Conservation (phyloP, 2,113 vertebrate genomes). For the Amphiprion percula region DNA sequence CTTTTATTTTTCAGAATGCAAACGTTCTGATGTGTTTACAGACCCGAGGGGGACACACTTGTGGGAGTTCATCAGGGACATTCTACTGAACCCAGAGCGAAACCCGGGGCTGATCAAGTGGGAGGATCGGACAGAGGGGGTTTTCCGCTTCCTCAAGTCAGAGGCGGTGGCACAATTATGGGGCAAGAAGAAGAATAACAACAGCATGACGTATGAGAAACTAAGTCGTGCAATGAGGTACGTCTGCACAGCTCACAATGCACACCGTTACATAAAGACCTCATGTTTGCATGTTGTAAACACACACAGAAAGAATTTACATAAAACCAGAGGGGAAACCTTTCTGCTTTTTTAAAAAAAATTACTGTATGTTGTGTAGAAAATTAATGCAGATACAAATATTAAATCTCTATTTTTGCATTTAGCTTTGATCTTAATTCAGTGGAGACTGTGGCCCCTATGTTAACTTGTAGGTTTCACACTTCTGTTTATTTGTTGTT, state of each 20-base stretch:
- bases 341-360: too few relatives aligned
- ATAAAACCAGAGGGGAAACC: too few relatives aligned
- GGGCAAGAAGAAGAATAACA: conserved; percentile 99
- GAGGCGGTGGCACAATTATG: conserved; percentile 98
- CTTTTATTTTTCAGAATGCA: not conserved
- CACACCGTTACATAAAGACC: not conserved
- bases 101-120: conserved; percentile 97
- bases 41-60: conserved; percentile 95
- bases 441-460: too few relatives aligned
- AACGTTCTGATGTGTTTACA: conserved; percentile 52
- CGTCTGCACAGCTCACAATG: not conserved
- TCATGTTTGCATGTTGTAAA: conserved; percentile 2
- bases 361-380: too few relatives aligned
- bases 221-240: conserved; percentile 99
- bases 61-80: conserved; percentile 99
- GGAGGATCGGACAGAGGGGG: conserved; percentile 95
- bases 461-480: too few relatives aligned
- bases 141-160: conserved; percentile 97
- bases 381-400: too few relatives aligned
- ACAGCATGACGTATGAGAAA: conserved; percentile 99
- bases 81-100: conserved; percentile 94
- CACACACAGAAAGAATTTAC: not conserved
- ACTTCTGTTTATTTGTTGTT: too few relatives aligned
- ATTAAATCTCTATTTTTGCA: too few relatives aligned
- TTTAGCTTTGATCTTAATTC: too few relatives aligned